Evolutionary conservation across 2,797 vertebrate species (phyloP).

Genomic region (Cryptoprocta ferox): DNA sequence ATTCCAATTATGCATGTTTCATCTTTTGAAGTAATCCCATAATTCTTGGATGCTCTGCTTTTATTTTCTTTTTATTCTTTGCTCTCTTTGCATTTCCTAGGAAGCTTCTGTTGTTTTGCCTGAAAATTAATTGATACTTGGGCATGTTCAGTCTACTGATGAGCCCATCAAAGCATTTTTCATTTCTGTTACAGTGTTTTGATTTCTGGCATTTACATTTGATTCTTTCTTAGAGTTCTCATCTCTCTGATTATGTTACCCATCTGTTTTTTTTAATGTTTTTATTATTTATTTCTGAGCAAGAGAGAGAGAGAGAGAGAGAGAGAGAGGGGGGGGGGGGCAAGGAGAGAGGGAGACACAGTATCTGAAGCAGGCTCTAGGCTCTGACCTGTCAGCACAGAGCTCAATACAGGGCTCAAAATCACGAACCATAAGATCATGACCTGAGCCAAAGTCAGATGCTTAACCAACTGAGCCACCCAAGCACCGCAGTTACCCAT

Average conservation of each 20-base stretch:
- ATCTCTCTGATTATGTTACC: neutral
- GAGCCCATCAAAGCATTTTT: neutral
- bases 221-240: neutral
- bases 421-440: too few relatives aligned
- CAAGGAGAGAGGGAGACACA: too few relatives aligned
- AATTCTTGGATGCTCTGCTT: neutral
- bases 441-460: too few relatives aligned
- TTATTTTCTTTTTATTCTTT: neutral
- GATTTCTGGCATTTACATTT: neutral
- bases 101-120: neutral
- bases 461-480: too few relatives aligned
- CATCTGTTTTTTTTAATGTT: neutral
- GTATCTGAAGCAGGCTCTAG: too few relatives aligned
- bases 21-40: neutral
- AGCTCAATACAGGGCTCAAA: too few relatives aligned
- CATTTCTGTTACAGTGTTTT: neutral
- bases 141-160: neutral
- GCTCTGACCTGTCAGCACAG: too few relatives aligned
- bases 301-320: too few relatives aligned
- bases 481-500: neutral
- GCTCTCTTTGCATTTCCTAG: neutral
- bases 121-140: neutral
- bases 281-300: too few relatives aligned
- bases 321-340: too few relatives aligned
- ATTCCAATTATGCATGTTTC: neutral